These are phyloP conservation scores for Oeneis ivallda DNA, from an alignment of 2,888 invertebrate genomes.

Conservation along the genomic window DNA sequence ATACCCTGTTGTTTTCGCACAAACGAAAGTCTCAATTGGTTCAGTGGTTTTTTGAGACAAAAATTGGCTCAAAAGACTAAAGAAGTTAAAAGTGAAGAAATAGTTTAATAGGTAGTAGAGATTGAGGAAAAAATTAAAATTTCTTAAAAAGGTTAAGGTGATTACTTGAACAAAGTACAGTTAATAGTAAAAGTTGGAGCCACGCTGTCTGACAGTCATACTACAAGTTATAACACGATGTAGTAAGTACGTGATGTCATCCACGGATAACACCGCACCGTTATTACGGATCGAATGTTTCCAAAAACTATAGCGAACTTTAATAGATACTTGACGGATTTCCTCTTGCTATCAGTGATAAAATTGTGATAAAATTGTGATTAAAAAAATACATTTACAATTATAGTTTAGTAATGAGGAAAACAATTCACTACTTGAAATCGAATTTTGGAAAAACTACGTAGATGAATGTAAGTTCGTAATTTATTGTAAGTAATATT, in stretches of 20 bases:
- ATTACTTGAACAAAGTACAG: background rate
- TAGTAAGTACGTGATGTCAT: slow-evolving; percentile 30
- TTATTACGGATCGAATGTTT: slow-evolving; percentile 17
- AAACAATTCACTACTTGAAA: background rate
- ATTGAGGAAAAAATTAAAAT: background rate
- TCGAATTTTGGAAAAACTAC: background rate
- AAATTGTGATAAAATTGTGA: slow-evolving; percentile 4
- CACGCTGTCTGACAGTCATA: slow-evolving; percentile 27
- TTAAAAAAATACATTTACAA: background rate
- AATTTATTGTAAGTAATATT: no score
- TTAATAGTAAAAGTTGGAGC: slow-evolving; percentile 26
- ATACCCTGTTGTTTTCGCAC: no score
- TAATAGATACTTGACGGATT: slow-evolving; percentile 21
- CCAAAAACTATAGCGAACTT: slow-evolving; percentile 22
- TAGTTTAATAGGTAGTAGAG: no score
- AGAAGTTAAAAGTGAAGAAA: no score
- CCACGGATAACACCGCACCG: slow-evolving; percentile 16
- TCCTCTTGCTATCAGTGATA: slow-evolving; percentile 23
- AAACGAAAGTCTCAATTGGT: no score
- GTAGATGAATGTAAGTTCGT: no score
- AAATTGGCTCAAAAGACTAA: no score
- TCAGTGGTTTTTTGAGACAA: no score
- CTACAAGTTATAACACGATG: slow-evolving; percentile 4
- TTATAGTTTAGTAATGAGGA: background rate
- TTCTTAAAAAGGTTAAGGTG: background rate